Percentiles rank a stretch among this genome's conserved stretches.
These are phyloP conservation scores for Chaetura pelagica DNA, from an alignment of 2,113 vertebrate species.

Conservation along the genomic window DNA sequence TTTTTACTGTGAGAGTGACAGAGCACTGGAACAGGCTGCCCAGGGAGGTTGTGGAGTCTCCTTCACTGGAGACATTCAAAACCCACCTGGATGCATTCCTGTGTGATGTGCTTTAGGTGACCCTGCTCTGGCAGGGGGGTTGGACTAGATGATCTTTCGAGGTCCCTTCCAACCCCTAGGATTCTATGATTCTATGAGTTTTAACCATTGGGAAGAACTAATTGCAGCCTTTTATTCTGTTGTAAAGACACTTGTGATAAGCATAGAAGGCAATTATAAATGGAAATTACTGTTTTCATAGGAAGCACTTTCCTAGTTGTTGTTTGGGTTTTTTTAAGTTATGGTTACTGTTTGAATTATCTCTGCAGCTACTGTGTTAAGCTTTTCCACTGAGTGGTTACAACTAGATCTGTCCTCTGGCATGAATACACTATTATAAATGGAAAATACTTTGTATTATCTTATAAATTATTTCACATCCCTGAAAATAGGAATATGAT, in stretches of 20 bases:
- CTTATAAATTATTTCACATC: constrained; percentile 1
- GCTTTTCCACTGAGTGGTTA: constrained; percentile 14
- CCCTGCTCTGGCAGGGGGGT: too few relatives aligned
- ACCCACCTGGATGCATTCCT: too few relatives aligned
- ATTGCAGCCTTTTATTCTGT: not conserved
- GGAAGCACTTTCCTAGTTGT: not conserved
- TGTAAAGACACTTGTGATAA: accelerated
- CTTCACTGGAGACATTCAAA: too few relatives aligned
- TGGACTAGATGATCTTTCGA: too few relatives aligned
- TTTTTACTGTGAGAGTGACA: too few relatives aligned
- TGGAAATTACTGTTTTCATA: not conserved
- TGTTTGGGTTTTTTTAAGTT: not conserved
- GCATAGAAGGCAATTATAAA: not conserved
- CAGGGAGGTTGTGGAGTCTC: too few relatives aligned
- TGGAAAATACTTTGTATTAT: not conserved
- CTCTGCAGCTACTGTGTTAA: not conserved
- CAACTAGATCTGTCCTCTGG: not conserved
- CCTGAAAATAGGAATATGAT: not conserved
- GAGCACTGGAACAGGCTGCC: too few relatives aligned
- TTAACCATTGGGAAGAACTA: not conserved
- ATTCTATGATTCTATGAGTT: too few relatives aligned
- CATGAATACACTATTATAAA: not conserved
- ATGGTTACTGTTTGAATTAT: not conserved
- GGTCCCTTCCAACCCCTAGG: too few relatives aligned
- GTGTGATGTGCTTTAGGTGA: too few relatives aligned